A percentile compares a stretch with the other conserved stretches of the same genome.
These are phyloP conservation scores for Ginglymostoma cirratum DNA, from an alignment of 2,113 vertebrate genomes.

Conservation along the genomic window DNA sequence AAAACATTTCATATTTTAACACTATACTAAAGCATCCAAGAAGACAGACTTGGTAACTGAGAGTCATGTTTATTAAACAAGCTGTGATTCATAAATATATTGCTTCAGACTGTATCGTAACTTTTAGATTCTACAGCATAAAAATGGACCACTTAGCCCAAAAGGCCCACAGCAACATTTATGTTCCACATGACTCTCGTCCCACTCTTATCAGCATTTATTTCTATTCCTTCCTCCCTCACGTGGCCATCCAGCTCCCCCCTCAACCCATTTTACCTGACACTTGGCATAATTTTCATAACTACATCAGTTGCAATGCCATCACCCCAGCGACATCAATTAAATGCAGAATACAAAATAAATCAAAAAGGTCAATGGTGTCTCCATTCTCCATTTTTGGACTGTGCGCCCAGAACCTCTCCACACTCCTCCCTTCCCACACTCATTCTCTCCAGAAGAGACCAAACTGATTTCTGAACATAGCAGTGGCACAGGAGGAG, in stretches of 20 bases:
- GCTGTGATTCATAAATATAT: not conserved
- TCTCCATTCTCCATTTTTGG: not conserved
- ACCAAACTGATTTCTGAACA: too few species aligned
- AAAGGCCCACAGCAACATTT: not conserved
- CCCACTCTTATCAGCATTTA: not conserved
- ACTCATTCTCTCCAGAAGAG: not conserved
- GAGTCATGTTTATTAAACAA: not conserved
- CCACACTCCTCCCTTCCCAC: not conserved
- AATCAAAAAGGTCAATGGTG: not conserved
- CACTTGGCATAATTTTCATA: not conserved
- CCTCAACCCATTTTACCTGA: not conserved
- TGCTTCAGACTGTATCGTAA: not conserved
- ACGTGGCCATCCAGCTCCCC: not conserved
- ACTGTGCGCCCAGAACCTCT: not conserved
- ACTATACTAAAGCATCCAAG: not conserved
- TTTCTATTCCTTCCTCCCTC: not conserved
- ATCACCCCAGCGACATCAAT: not conserved
- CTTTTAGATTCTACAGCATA: not conserved
- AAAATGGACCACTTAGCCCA: not conserved
- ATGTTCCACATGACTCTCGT: not conserved
- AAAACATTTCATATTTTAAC: not conserved
- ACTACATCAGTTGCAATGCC: not conserved
- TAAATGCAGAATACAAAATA: not conserved
- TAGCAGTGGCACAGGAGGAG: not conserved
- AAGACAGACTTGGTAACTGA: not conserved